Conservation (phyloP, 2,113 vertebrate species). For the Microcebus ravelobensis region DNA sequence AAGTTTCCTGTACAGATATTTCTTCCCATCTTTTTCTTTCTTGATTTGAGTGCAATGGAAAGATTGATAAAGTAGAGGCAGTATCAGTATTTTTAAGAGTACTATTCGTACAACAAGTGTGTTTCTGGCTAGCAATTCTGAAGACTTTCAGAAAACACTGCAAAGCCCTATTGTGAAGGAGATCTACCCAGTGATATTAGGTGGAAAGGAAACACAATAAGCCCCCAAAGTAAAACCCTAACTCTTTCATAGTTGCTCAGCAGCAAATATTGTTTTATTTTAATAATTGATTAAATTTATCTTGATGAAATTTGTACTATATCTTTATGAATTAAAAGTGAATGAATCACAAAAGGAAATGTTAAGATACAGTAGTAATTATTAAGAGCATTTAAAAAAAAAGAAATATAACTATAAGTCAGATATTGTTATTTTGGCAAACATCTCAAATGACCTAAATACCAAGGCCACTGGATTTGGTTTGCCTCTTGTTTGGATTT, state of each 20-base stretch:
- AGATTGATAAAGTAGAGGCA: background rate
- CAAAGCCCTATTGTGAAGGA: constrained; percentile 6
- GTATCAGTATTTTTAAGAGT: constrained; percentile 59
- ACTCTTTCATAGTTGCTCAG: background rate
- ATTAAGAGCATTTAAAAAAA: background rate
- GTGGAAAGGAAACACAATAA: constrained; percentile 36
- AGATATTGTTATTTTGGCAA: background rate
- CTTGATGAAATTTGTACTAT: background rate
- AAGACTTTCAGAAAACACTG: constrained; percentile 42
- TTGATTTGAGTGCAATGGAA: background rate
- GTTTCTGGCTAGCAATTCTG: background rate
- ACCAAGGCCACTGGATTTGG: background rate
- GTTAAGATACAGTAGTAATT: background rate
- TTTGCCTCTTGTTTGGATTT: background rate
- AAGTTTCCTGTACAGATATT: background rate
- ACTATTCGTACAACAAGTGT: background rate
- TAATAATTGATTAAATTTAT: background rate
- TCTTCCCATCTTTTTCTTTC: constrained; percentile 30
- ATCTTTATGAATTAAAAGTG: background rate
- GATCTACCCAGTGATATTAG: constrained; percentile 1
- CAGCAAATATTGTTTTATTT: background rate
- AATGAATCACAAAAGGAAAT: background rate
- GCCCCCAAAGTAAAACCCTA: background rate
- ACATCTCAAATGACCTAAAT: background rate
- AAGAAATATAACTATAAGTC: background rate